Conservation (phyloP, 1,140 invertebrate species). For the Ceratina calcarata region DNA sequence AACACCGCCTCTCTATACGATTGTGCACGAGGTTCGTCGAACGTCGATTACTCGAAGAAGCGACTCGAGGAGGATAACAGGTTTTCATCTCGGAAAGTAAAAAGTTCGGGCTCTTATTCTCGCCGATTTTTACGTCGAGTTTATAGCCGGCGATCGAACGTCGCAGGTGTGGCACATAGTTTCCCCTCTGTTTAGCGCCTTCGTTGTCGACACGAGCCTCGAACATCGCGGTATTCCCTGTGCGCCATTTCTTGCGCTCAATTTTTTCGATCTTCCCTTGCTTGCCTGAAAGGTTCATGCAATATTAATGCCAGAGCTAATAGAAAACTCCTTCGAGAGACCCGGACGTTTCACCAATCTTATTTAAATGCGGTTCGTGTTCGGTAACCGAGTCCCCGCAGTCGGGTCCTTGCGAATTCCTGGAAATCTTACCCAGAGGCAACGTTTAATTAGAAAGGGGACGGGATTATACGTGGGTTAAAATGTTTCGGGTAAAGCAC, state of each 20-base stretch:
- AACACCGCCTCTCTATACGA: too few relatives aligned
- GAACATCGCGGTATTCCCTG: background rate
- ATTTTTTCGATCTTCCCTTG: background rate
- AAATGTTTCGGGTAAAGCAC: background rate
- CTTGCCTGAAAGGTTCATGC: background rate
- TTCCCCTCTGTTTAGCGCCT: background rate
- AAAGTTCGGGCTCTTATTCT: background rate
- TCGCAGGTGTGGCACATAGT: slow-evolving; percentile 38
- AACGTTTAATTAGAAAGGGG: background rate
- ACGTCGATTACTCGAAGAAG: too few relatives aligned
- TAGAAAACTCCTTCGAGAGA: too few relatives aligned
- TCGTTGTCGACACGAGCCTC: slow-evolving; percentile 28
- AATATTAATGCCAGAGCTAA: background rate
- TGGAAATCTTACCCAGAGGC: background rate
- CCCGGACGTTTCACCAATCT: background rate
- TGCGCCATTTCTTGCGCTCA: too few relatives aligned
- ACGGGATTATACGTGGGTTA: background rate
- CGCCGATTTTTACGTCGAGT: slow-evolving; percentile 4
- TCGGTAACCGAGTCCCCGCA: background rate
- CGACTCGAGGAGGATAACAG: background rate
- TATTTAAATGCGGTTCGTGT: background rate
- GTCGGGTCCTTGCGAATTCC: background rate
- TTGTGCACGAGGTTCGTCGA: too few relatives aligned
- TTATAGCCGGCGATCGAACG: slow-evolving; percentile 10
- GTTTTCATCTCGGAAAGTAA: background rate